Conservation (phyloP, 1,140 invertebrate genomes). For the Aphelenchoides avenae region DNA sequence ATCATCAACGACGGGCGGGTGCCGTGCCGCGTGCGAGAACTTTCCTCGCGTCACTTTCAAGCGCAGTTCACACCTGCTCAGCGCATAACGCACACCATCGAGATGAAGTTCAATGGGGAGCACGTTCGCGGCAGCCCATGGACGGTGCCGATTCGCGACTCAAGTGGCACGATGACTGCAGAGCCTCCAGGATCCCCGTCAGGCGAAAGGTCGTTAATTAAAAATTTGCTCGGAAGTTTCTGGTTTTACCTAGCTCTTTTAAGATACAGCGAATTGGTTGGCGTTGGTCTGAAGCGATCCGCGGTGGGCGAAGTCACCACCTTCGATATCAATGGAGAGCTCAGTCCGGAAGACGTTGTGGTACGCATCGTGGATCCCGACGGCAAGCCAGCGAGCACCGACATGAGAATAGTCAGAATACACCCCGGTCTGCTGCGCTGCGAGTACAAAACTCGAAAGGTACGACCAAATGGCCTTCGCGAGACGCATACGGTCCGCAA, state of each 20-base stretch:
- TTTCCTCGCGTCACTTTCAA: conserved; percentile 75
- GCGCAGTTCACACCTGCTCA: conserved; percentile 86
- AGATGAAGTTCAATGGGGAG: conserved; percentile 88
- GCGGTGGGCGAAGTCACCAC: conserved; percentile 76
- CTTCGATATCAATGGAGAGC: conserved; percentile 70
- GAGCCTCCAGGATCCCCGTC: too few relatives aligned
- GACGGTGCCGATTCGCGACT: conserved; percentile 32
- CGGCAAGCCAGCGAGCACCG: conserved; percentile 11
- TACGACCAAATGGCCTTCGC: conserved; percentile 1
- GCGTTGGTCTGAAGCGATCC: conserved; percentile 79
- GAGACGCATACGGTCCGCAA: conserved; percentile 60
- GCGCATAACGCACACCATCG: conserved; percentile 76
- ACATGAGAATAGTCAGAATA: conserved; percentile 17
- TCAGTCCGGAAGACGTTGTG: conserved; percentile 20
- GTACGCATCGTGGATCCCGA: conserved; percentile 9
- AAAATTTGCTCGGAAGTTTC: conserved; percentile 5
- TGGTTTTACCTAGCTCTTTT: conserved; percentile 3
- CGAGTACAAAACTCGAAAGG: conserved; percentile 28
- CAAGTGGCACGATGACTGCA: too few relatives aligned
- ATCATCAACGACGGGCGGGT: conserved; percentile 90
- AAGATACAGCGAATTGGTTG: conserved; percentile 67
- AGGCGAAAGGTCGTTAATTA: conserved; percentile 12
- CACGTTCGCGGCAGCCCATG: conserved; percentile 75
- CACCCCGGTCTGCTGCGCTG: conserved; percentile 19
- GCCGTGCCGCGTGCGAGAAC: conserved; percentile 82